Evolutionary conservation across 2,113 vertebrate species (phyloP).

Genomic region (Cinclus cinclus): DNA sequence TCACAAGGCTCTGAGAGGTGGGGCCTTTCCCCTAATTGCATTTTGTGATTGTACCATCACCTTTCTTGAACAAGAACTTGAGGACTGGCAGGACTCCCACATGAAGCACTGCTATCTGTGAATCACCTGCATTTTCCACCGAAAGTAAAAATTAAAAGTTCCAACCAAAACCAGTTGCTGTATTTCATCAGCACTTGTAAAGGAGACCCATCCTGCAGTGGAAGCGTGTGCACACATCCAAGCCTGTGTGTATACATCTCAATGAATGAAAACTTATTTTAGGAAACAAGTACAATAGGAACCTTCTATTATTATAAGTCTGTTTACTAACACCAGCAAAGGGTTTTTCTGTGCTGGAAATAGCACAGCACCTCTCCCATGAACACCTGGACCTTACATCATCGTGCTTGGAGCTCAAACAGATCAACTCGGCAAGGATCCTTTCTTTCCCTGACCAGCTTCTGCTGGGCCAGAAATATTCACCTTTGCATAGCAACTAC

Average conservation of each 20-base stretch:
- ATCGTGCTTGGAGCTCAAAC: neutral
- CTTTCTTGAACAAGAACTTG: neutral
- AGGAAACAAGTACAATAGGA: slow-evolving; percentile 71
- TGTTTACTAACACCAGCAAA: slow-evolving; percentile 58
- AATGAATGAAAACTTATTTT: slow-evolving; percentile 50
- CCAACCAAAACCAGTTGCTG: neutral
- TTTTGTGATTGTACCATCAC: neutral
- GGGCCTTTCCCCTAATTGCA: neutral
- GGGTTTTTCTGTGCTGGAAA: slow-evolving; percentile 58
- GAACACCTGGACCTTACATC: slow-evolving; percentile 62
- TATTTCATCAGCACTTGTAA: neutral
- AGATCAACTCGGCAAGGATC: neutral
- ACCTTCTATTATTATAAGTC: slow-evolving; percentile 44
- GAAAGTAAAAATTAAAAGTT: neutral
- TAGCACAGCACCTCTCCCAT: neutral
- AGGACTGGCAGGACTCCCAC: neutral
- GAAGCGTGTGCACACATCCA: neutral
- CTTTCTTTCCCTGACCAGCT: neutral
- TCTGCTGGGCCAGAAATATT: neutral
- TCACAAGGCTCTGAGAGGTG: neutral
- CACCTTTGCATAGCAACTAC: neutral
- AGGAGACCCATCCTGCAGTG: neutral
- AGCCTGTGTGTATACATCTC: neutral
- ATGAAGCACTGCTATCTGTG: neutral
- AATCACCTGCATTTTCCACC: neutral